phyloP scores from a whole-genome alignment of 2,797 vertebrate genomes.

The Protonibea diacanthus region DNA sequence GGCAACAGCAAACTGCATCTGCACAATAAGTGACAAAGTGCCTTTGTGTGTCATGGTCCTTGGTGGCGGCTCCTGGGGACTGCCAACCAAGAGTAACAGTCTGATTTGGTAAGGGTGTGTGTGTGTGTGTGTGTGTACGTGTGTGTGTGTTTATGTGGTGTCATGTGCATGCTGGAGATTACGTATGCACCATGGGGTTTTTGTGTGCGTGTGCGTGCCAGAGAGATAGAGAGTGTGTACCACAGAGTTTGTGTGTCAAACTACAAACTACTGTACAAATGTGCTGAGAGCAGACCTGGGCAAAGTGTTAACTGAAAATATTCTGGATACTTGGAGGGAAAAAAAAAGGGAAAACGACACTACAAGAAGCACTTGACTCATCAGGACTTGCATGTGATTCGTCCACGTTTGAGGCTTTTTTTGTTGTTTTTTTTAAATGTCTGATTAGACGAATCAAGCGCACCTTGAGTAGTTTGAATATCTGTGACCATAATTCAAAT shows the following conservation, averaged over 20 bases:
- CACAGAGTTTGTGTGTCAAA: slow-evolving; percentile 76
- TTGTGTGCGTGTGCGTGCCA: slow-evolving; percentile 55
- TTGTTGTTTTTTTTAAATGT: slow-evolving; percentile 30
- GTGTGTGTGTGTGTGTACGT: slow-evolving; percentile 48
- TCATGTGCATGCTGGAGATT: slow-evolving; percentile 77
- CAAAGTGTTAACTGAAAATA: slow-evolving; percentile 51
- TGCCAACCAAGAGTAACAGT: slow-evolving; percentile 82
- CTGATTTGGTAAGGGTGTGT: slow-evolving; percentile 77
- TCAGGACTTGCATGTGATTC: slow-evolving; percentile 55
- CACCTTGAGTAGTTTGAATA: slow-evolving; percentile 51
- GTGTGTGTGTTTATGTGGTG: slow-evolving; percentile 51
- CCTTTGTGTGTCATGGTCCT: slow-evolving; percentile 78
- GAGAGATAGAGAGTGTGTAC: slow-evolving; percentile 68
- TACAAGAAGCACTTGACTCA: slow-evolving; percentile 64
- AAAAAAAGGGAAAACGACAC: slow-evolving; percentile 19
- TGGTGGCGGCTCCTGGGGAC: slow-evolving; percentile 63
- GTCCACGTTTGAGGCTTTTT: slow-evolving; percentile 64
- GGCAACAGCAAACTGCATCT: slow-evolving; percentile 82
- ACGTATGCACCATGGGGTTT: slow-evolving; percentile 69
- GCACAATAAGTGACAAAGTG: slow-evolving; percentile 83
- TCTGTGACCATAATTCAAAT: slow-evolving; percentile 35
- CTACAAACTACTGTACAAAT: slow-evolving; percentile 77
- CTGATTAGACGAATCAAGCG: slow-evolving; percentile 60
- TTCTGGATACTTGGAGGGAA: slow-evolving; percentile 44
- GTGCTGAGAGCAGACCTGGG: slow-evolving; percentile 80